Base-by-base conservation (phyloP, 2,888 invertebrate genomes). In the Opisthograptis luteolata region DNA sequence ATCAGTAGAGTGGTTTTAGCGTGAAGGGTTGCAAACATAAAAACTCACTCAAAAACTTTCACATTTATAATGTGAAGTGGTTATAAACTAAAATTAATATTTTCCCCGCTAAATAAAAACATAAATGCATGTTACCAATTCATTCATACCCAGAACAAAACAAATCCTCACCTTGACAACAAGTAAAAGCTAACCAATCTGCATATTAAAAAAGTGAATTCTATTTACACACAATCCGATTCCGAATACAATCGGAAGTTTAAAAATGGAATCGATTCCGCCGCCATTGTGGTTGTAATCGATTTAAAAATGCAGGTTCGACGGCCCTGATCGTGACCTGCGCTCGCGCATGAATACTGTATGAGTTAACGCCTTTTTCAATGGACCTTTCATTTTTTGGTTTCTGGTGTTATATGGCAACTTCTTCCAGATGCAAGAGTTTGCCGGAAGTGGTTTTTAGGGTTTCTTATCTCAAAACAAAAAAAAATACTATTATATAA, bases 281-380 rank as follows among this genome's bases (percentile, higher is more conserved):
- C 66, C 65, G 69, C 70, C 70, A 73, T 76, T 79, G 79, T 79
- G 76, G 72, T 70, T 10, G 75, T 78, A 79, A 81, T 79, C 78
- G 78, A 76, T 81, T 79, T 83, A 84, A 87, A 87, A 87, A 87
- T 81, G 79, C 79, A 80, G 77, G 87, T 87, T 86, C 84, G 82
- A 70, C 70, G 81, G 76, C 84, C 88, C 77, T 87, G 88, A 86
- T 85, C 88, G 84, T 89, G 89, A 88, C 88, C 88, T 73, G 85
- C 71, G 81, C 73, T 58, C 55, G 68, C 80, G 76, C 79, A 86
- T 87, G 85, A 76, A 89, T 87, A 83, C 75, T 84, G 82, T 75
- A 87, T 87, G 82, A 80, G 68, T 70, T 68, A 64, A 68, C 73
- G 62, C 67, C 62, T 71, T 70, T 68, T 57, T 57, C 34, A 47